A percentile compares a stretch with the other conserved stretches of the same genome.
Conservation (phyloP, 2,113 vertebrate genomes). For the Ameiurus melas region DNA sequence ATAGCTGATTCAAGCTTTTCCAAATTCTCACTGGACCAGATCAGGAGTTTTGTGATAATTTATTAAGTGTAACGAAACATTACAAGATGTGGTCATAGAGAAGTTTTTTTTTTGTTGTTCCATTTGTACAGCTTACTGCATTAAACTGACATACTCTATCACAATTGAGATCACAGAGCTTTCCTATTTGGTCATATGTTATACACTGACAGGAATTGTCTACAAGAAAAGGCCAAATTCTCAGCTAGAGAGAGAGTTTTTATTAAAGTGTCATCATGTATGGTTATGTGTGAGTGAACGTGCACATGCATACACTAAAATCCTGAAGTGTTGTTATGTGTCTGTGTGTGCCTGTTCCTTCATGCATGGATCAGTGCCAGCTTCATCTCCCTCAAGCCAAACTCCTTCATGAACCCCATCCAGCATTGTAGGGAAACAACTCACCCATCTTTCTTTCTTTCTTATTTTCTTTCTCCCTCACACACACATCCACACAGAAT, state of each 20-base stretch:
- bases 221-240: conserved; percentile 15
- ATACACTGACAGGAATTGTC: neutral
- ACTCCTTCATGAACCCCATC: conserved; percentile 54
- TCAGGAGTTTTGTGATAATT: neutral
- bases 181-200: neutral
- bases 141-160: neutral
- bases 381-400: conserved; percentile 61
- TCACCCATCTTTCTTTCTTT: conserved; percentile 23
- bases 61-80: conserved; percentile 11
- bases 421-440: conserved; percentile 45
- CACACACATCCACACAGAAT: conserved; percentile 9
- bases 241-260: conserved; percentile 20
- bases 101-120: neutral
- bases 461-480: conserved; percentile 1
- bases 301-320: conserved; percentile 37
- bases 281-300: conserved; percentile 33
- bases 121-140: neutral
- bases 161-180: neutral
- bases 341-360: conserved; percentile 42
- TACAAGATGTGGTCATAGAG: neutral
- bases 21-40: conserved; percentile 1
- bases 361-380: conserved; percentile 54
- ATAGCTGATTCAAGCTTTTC: neutral
- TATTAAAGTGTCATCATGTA: neutral
- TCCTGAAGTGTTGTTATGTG: conserved; percentile 17